Evolutionary conservation across 2,888 invertebrate genomes (phyloP), one percentile per base, ranked within the genome.

Genomic region (Dinocampus coccinellae): DNA sequence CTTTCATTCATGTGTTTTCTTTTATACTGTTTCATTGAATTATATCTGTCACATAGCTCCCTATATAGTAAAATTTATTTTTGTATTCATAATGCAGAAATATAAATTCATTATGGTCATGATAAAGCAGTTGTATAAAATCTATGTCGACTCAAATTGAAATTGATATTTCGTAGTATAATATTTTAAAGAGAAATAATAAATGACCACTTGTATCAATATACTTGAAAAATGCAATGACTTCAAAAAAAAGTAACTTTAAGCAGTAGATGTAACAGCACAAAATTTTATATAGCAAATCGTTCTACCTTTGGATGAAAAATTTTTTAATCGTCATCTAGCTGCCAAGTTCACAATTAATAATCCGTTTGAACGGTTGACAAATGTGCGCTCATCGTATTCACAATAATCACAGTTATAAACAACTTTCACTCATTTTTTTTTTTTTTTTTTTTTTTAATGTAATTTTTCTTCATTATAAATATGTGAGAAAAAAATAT

Each of bases 371-470:
- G 13, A 6, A 26, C n/a, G n/a, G n/a, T 72, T 68, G 72, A 47
- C 67, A 72, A 74, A 74, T 61, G 71, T 69, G 69, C 67, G 62
- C 70, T 73, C 53, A 65, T 75, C 71, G 76, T 73, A 70, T 75
- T 74, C 55, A 69, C 66, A 55, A 73, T 69, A 75, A 77, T 77
- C 77, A 77, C 77, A 76, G 76, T 72, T 75, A 77, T 73, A 70
- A 66, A 76, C 70, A 77, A 76, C 74, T 75, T 75, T 75, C 74
- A 76, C 73, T 69, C 74, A 63, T 69, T 67, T 72, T 69, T 64
- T 65, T 52, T 53, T 65, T 26, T 16, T 1, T 13, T n/a, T 39
- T 13, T n/a, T 11, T 39, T 13, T 39, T 3, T n/a, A n/a, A n/a
- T n/a, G n/a, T n/a, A 13, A 13, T 39, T 39, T n/a, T 2, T 4